These are phyloP conservation scores for Drosophila quinaria DNA, from an alignment of 2,888 invertebrate genomes.

Conservation along the genomic window DNA sequence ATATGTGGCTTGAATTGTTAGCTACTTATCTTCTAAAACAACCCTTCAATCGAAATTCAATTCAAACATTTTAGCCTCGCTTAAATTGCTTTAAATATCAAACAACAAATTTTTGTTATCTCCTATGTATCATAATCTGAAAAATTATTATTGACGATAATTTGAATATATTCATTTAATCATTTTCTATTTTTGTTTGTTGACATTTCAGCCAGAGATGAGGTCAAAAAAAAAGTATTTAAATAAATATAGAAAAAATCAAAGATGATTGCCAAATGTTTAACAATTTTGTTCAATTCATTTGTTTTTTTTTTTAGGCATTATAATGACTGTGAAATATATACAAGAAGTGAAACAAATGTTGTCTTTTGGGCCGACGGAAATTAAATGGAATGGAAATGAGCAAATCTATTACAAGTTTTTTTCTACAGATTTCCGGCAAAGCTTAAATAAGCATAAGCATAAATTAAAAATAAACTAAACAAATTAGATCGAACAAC, in stretches of 20 bases:
- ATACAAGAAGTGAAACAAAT: slow-evolving; percentile 11
- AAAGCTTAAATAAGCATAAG: slow-evolving; percentile 33
- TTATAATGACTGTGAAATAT: slow-evolving; percentile 1
- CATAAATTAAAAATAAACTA: slow-evolving; percentile 19
- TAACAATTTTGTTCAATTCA: slow-evolving; percentile 13
- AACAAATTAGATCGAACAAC: slow-evolving; percentile 18
- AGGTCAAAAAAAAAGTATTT: background rate
- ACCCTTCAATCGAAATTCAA: background rate
- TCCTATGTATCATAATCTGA: background rate
- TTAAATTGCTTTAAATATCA: no score
- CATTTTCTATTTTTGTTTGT: slow-evolving; percentile 1
- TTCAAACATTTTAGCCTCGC: no score
- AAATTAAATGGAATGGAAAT: slow-evolving; percentile 59
- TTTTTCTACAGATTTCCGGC: slow-evolving; percentile 37
- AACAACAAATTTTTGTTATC: no score
- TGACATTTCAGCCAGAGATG: slow-evolving; percentile 22
- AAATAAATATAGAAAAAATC: background rate
- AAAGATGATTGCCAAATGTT: slow-evolving; percentile 11
- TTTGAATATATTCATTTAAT: slow-evolving; percentile 24
- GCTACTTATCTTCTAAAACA: background rate
- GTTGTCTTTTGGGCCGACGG: slow-evolving; percentile 55
- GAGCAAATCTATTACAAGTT: slow-evolving; percentile 37
- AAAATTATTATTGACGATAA: background rate
- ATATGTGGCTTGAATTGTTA: background rate
- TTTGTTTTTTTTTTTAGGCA: slow-evolving; percentile 28